Percentiles rank a stretch among this genome's conserved stretches.
These are phyloP conservation scores for Rhyzopertha dominica DNA, from an alignment of 1,140 invertebrate genomes.

Conservation along the genomic window DNA sequence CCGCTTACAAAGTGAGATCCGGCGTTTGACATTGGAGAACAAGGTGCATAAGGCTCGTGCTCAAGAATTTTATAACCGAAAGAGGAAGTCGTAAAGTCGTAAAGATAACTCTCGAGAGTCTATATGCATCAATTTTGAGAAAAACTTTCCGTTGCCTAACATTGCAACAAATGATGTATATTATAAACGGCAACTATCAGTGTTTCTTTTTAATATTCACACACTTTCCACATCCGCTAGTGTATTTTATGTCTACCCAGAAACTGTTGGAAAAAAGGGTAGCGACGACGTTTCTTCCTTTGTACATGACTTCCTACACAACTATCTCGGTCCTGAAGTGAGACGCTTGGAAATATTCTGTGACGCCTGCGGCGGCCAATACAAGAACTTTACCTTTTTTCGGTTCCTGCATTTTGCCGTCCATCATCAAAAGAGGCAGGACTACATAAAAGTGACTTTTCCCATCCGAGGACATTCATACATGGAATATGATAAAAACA, in stretches of 20 bases:
- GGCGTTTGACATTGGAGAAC: constrained; percentile 1
- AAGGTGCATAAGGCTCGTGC: constrained; percentile 20
- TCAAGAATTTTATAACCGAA: constrained; percentile 25
- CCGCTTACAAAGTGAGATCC: constrained; percentile 7
- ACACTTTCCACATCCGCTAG: constrained; percentile 14
- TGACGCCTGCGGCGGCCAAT: constrained; percentile 32
- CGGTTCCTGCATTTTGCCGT: constrained; percentile 13
- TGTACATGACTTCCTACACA: constrained; percentile 28
- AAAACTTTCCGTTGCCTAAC: constrained; percentile 28
- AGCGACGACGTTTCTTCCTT: constrained; percentile 28
- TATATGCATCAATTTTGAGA: constrained; percentile 26
- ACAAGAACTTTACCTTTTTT: constrained; percentile 36
- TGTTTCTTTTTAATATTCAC: constrained; percentile 31
- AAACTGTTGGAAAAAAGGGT: constrained; percentile 28
- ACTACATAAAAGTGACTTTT: constrained; percentile 20
- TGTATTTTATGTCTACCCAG: constrained; percentile 27
- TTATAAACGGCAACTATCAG: constrained; percentile 29
- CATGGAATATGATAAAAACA: constrained; percentile 33
- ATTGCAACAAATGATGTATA: constrained; percentile 34
- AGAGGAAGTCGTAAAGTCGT: constrained; percentile 14
- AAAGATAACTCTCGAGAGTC: constrained; percentile 17
- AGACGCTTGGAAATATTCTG: constrained; percentile 27
- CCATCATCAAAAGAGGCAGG: constrained; percentile 11
- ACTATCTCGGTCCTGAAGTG: constrained; percentile 16
- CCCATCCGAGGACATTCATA: constrained; percentile 27